Evolutionary conservation across 2,888 invertebrate genomes (phyloP), one percentile per base, ranked within the genome.

Genomic region (Corbicula japonica): DNA sequence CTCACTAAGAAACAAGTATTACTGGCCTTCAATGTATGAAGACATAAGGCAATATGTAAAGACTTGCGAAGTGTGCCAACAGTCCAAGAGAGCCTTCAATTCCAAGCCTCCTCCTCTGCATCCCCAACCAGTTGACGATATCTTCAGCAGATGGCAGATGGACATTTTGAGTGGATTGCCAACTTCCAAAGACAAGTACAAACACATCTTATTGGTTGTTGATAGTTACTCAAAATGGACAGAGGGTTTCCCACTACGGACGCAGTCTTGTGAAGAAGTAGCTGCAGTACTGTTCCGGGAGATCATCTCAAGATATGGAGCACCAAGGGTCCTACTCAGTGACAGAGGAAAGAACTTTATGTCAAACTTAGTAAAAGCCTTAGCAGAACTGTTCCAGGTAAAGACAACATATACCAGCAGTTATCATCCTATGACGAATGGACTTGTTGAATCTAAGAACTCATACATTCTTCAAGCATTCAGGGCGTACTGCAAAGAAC

Each of bases 51-150:
- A 41, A 12, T 82, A 84, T 65, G 61, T 72, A 4, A 28, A 60
- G 26, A 63, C 78, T 2, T 86, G 84, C 46, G 70, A 77, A 46
- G 30, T 28, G 0, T 85, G 83, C 32, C 83, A 83, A 54, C 52
- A 70, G 35, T 41, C 70, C 4, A 86, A 83, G 60, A 23, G 65
- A 10, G 30, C 32, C 35, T 26, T 56, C 2, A 41, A 76, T 58
- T 12, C 35, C 1, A 79, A 61, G 28, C 76, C 56, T 34, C 72
- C 77, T 32, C 78, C 83, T 12, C 50, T 78, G 8, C 62, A 77
- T 2, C 84, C 85, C 0, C 54, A 50, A 30, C 54, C 90, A 91
- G 28, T 90, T 84, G 92, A 97, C 98, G 83, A 80, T 35, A 32
- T 71, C 2, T 83, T 85, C 54, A 8, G 54, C 10, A 58, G 80